Evolutionary conservation across 2,113 vertebrate species (phyloP).

Genomic region (Apodemus sylvaticus): DNA sequence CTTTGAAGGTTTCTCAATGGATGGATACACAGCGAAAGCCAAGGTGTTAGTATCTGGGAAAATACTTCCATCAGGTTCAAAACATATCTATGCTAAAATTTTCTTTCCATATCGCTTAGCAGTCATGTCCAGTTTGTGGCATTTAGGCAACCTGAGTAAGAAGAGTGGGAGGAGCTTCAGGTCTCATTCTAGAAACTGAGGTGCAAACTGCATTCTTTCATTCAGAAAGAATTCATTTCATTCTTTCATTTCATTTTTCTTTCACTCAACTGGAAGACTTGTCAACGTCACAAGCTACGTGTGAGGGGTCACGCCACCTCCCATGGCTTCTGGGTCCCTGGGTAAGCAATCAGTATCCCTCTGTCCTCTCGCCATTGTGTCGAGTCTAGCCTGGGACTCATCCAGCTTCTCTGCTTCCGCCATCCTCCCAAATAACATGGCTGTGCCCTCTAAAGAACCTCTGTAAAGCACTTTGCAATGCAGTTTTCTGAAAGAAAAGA

Average conservation of each 20-base stretch:
- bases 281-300: background rate
- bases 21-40: background rate
- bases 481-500: background rate
- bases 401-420: background rate
- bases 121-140: background rate
- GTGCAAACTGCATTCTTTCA: background rate
- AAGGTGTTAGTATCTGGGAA: constrained; percentile 53
- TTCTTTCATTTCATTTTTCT: background rate
- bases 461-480: background rate
- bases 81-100: background rate
- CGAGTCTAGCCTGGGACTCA: background rate
- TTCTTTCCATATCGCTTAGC: constrained; percentile 49
- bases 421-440: background rate
- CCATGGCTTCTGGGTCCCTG: background rate
- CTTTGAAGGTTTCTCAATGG: constrained; percentile 20
- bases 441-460: background rate
- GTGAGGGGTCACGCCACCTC: background rate
- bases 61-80: background rate
- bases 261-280: background rate
- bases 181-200: background rate
- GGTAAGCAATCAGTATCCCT: background rate
- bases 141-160: constrained; percentile 45
- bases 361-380: background rate
- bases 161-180: background rate
- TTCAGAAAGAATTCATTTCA: no score